A percentile compares a stretch with the other conserved stretches of the same genome.
These are phyloP conservation scores for Coracias cyanogaster DNA, from an alignment of 2,797 vertebrate species.

Conservation along the genomic window DNA sequence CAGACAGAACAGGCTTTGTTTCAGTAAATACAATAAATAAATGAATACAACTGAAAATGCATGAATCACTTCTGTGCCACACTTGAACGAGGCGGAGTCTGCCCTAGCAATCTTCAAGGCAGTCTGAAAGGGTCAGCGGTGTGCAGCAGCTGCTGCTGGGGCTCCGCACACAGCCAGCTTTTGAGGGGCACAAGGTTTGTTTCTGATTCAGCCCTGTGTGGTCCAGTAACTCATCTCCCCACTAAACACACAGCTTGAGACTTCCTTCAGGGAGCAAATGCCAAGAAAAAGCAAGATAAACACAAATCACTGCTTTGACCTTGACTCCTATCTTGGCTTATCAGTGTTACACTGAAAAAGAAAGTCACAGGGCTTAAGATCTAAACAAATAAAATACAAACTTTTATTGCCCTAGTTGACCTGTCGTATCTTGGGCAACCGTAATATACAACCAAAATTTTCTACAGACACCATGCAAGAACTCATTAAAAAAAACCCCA, in stretches of 20 bases:
- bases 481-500: not conserved
- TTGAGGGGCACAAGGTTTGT: not conserved
- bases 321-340: constrained; percentile 59
- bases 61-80: not conserved
- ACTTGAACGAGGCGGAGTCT: not conserved
- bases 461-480: not conserved
- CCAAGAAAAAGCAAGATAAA: constrained; percentile 31
- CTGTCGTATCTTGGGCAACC: not conserved
- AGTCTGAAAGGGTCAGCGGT: rapidly evolving
- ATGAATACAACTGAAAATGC: not conserved
- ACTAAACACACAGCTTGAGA: constrained; percentile 6
- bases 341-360: constrained; percentile 34
- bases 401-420: constrained; percentile 15
- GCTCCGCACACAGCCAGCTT: not conserved
- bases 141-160: not conserved
- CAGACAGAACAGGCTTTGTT: not conserved
- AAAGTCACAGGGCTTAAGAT: constrained; percentile 50
- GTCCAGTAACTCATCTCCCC: not conserved
- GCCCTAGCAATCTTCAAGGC: not conserved
- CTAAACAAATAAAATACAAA: constrained; percentile 42
- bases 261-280: constrained; percentile 12
- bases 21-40: not conserved
- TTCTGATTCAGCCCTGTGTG: not conserved
- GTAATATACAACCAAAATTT: not conserved
- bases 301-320: constrained; percentile 48